Evolutionary conservation across 2,888 invertebrate species (phyloP), one percentile per base, ranked within the genome.

Genomic region (Dioctria linearis): DNA sequence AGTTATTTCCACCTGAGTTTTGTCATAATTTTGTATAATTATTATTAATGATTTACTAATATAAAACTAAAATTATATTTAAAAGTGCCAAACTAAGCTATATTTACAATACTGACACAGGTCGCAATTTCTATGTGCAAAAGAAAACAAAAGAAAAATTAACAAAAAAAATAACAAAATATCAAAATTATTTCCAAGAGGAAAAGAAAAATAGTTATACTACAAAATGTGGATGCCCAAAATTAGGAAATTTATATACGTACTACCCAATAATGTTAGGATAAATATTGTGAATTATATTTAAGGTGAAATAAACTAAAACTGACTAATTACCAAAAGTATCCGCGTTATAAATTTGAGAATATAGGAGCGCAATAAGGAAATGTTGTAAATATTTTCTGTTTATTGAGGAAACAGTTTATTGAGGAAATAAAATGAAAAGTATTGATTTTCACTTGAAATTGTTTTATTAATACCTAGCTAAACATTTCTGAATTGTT

Each of bases 191-290:
- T 61, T 61, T 61, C 61, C 59, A 57, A 8, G 40, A 5, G 8
- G 11, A 42, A 66, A 37, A n/a, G 51, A 51, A 49, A 51, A 25
- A 51, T 54, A 71, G 39, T 51, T 13, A 73, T 9, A 42, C 6
- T 73, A 73, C 42, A 57, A 42, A 57, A 42, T 42, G n/a, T 57
- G n/a, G 13, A 73, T 59, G 73, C 71, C 71, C 73, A 73, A 39
- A 66, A 40, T n/a, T 25, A 57, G 57, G 25, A 73, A 73, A 73
- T 73, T 73, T 73, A 73, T 73, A 73, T 73, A 73, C 73, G 73
- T 73, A 73, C 59, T 37, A 39, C 51, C 57, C 73, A 73, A 73
- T 59, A 59, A 57, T 40, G 54, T 5, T 73, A 59, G 73, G 5
- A 5, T 73, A 73, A 73, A 73, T 13, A 73, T 57, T 73, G 57